A percentile compares a stretch with the other conserved stretches of the same genome.
Evolutionary conservation across 2,888 invertebrate genomes (phyloP).

Genomic region (Leptinotarsa peninsularis): DNA sequence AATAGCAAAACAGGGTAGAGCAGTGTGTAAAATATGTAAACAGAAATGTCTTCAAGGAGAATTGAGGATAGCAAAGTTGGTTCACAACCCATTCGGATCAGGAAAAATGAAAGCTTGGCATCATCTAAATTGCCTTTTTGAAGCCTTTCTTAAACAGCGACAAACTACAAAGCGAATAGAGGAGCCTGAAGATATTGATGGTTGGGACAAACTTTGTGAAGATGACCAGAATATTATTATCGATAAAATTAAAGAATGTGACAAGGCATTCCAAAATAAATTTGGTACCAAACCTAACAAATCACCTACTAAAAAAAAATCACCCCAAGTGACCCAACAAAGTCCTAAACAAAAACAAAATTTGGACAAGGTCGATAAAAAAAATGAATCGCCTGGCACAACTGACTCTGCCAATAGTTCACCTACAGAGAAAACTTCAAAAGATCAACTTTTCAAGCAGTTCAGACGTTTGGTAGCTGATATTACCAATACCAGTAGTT

Average conservation of each 20-base stretch:
- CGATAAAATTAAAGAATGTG: slow-evolving; percentile 74
- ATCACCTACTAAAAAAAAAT: slow-evolving; percentile 55
- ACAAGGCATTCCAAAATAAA: slow-evolving; percentile 66
- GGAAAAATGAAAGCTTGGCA: slow-evolving; percentile 87
- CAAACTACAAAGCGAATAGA: slow-evolving; percentile 86
- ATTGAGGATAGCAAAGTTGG: slow-evolving; percentile 81
- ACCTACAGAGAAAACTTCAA: slow-evolving; percentile 50
- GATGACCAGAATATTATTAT: slow-evolving; percentile 77
- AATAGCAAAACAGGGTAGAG: slow-evolving; percentile 83
- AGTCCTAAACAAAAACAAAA: slow-evolving; percentile 27
- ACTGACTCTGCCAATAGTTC: slow-evolving; percentile 7
- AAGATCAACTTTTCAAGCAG: slow-evolving; percentile 81
- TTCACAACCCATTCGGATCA: slow-evolving; percentile 80
- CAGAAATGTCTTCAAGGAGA: slow-evolving; percentile 78
- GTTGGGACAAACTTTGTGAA: slow-evolving; percentile 76
- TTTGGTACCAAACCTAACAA: slow-evolving; percentile 37
- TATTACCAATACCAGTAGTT: slow-evolving; percentile 82
- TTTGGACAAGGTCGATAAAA: slow-evolving; percentile 25
- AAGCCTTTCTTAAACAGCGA: slow-evolving; percentile 81
- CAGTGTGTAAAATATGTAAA: slow-evolving; percentile 90
- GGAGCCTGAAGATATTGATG: slow-evolving; percentile 80
- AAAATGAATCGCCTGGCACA: not conserved
- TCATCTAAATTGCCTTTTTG: slow-evolving; percentile 84
- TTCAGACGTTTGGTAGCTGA: slow-evolving; percentile 83
- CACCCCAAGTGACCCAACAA: not conserved